Percentiles rank a stretch among this genome's conserved stretches.
These are phyloP conservation scores for Sinhomidia bicolor DNA, from an alignment of 2,888 invertebrate genomes.

Conservation along the genomic window DNA sequence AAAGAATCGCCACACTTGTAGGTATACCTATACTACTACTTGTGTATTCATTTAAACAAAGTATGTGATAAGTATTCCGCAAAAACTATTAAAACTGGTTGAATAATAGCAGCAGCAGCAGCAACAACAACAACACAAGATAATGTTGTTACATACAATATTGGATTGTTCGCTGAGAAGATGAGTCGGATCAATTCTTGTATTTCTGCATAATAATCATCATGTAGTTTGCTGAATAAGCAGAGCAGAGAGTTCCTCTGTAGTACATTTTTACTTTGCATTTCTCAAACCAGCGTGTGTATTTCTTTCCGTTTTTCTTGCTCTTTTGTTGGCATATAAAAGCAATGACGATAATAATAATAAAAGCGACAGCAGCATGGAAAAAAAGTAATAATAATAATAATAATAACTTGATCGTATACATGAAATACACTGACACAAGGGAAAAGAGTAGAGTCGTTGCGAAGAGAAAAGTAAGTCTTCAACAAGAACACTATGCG, in stretches of 20 bases:
- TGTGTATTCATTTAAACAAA: background rate
- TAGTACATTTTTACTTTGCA: background rate
- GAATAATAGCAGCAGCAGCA: slow-evolving; percentile 56
- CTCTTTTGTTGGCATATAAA: slow-evolving; percentile 5
- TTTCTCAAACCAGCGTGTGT: background rate
- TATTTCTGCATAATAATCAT: slow-evolving; percentile 51
- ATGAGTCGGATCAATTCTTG: slow-evolving; percentile 68
- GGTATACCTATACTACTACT: too few relatives aligned
- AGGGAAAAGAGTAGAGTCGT: slow-evolving; percentile 7
- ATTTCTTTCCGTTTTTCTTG: too few relatives aligned
- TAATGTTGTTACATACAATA: slow-evolving; percentile 69
- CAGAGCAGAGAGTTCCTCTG: slow-evolving; percentile 22
- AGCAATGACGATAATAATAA: slow-evolving; percentile 40
- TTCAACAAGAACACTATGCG: slow-evolving; percentile 17
- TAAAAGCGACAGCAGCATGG: slow-evolving; percentile 46
- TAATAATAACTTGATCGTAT: slow-evolving; percentile 17
- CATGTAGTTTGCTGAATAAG: slow-evolving; percentile 39
- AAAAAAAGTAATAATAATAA: slow-evolving; percentile 20
- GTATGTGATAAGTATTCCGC: slow-evolving; percentile 43
- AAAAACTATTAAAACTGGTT: slow-evolving; percentile 61
- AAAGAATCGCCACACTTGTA: too few relatives aligned
- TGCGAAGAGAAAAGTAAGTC: slow-evolving; percentile 49
- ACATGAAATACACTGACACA: too few relatives aligned
- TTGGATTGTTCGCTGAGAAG: slow-evolving; percentile 62
- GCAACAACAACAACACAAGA: slow-evolving; percentile 43